These are phyloP conservation scores for Eupleurogrammus muticus DNA, from an alignment of 2,797 vertebrate species.

Conservation along the genomic window DNA sequence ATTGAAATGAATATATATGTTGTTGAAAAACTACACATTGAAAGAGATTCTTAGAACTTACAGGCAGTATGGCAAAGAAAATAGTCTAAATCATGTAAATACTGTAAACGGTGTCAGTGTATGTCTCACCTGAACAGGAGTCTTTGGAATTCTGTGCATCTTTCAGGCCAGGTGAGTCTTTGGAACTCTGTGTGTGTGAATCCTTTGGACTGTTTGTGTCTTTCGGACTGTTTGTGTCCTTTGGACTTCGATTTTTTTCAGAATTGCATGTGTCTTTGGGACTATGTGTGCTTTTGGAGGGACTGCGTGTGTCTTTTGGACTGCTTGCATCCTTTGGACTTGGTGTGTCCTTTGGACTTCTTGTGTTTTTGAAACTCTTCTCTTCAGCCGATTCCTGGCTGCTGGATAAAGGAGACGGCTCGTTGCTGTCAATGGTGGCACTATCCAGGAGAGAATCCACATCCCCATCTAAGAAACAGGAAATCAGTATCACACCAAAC, in stretches of 20 bases:
- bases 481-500: slow-evolving; percentile 4
- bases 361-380: slow-evolving; percentile 76
- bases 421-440: slow-evolving; percentile 84
- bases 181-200: slow-evolving; percentile 47
- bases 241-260: slow-evolving; percentile 49
- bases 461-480: slow-evolving; percentile 87
- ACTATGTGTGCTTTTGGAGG: slow-evolving; percentile 45
- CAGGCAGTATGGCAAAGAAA: too few species aligned
- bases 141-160: slow-evolving; percentile 60
- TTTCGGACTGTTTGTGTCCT: slow-evolving; percentile 50
- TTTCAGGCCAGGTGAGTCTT: slow-evolving; percentile 60
- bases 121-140: slow-evolving; percentile 87
- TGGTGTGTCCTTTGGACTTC: slow-evolving; percentile 51
- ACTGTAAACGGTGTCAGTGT: background rate
- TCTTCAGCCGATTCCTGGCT: slow-evolving; percentile 80
- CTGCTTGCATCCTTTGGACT: slow-evolving; percentile 50
- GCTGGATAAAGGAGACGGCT: slow-evolving; percentile 81
- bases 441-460: slow-evolving; percentile 91
- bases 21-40: too few species aligned
- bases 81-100: too few species aligned
- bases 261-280: slow-evolving; percentile 77
- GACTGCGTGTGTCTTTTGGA: slow-evolving; percentile 62
- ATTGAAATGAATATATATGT: too few species aligned
- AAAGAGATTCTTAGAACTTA: too few species aligned
- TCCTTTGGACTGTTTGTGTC: slow-evolving; percentile 53